Evolutionary conservation across 2,113 vertebrate species (phyloP).

Genomic region (Platichthys flesus): DNA sequence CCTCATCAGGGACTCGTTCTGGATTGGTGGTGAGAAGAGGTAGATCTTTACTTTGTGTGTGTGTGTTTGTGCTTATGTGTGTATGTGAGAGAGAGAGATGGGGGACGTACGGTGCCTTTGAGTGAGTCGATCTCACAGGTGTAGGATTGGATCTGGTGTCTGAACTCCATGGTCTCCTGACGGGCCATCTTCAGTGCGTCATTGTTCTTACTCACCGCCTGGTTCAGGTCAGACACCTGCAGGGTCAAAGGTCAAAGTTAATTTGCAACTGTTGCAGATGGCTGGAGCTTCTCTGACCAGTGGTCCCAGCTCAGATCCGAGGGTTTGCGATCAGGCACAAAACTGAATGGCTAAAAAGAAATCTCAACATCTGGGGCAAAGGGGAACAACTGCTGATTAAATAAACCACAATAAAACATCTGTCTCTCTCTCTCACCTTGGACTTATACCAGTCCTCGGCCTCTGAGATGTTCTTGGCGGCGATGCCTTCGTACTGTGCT

Average conservation of each 20-base stretch:
- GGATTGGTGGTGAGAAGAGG: not conserved
- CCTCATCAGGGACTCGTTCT: constrained; percentile 96
- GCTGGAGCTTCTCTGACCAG: too few species aligned
- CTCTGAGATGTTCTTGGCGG: constrained; percentile 94
- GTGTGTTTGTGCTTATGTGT: not conserved
- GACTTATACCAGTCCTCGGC: constrained; percentile 98
- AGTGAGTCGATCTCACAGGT: constrained; percentile 97
- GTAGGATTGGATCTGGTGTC: constrained; percentile 98
- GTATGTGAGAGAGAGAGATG: not conserved
- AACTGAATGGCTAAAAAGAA: not conserved
- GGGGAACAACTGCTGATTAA: too few species aligned
- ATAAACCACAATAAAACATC: not conserved
- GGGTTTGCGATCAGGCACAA: too few species aligned
- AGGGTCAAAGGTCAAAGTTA: constrained; percentile 17
- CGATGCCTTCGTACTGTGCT: constrained; percentile 93
- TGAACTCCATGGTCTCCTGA: constrained; percentile 95
- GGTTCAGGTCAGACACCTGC: constrained; percentile 93
- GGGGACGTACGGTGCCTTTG: constrained; percentile 91
- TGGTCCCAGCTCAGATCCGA: too few species aligned
- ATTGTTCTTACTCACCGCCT: constrained; percentile 93
- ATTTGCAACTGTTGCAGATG: too few species aligned
- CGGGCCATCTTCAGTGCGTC: constrained; percentile 91
- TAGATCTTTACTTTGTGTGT: not conserved
- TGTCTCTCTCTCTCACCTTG: constrained; percentile 82
- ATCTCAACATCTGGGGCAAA: too few species aligned